Evolutionary conservation across 1,140 invertebrate species (phyloP).

Genomic region (Philaenus spumarius): DNA sequence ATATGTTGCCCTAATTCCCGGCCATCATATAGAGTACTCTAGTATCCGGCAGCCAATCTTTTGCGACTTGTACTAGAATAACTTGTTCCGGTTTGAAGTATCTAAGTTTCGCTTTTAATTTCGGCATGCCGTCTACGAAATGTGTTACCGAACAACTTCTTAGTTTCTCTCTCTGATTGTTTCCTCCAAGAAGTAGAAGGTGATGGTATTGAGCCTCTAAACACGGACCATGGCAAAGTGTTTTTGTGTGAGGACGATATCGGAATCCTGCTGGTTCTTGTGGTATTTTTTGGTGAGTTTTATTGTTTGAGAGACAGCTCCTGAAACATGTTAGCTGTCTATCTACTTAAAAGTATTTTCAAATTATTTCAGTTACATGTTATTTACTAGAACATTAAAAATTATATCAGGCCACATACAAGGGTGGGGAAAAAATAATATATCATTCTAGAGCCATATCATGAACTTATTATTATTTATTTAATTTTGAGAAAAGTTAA

Average conservation of each 20-base stretch:
- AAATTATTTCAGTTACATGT: too few relatives aligned
- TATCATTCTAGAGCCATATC: too few relatives aligned
- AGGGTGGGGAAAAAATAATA: too few relatives aligned
- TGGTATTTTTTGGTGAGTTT: neutral
- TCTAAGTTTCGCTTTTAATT: conserved; percentile 3
- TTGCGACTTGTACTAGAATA: conserved; percentile 20
- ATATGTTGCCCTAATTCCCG: conserved; percentile 23
- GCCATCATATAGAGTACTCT: conserved; percentile 19
- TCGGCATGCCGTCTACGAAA: conserved; percentile 5
- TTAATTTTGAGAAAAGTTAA: too few relatives aligned
- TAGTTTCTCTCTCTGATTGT: conserved; percentile 15
- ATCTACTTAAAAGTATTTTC: too few relatives aligned
- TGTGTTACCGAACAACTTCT: conserved; percentile 17
- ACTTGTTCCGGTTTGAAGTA: conserved; percentile 2
- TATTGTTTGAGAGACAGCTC: too few relatives aligned
- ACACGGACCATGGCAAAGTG: conserved; percentile 4
- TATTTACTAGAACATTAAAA: too few relatives aligned
- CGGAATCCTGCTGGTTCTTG: conserved; percentile 8
- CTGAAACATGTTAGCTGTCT: too few relatives aligned
- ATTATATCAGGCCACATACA: too few relatives aligned
- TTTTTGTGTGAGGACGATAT: conserved; percentile 12
- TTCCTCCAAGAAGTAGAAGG: conserved; percentile 20
- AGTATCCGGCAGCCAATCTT: conserved; percentile 14
- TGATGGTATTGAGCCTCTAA: conserved; percentile 12
- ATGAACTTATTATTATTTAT: too few relatives aligned